These are phyloP conservation scores for Pithys albifrons DNA, from an alignment of 2,113 vertebrate species.

Conservation along the genomic window DNA sequence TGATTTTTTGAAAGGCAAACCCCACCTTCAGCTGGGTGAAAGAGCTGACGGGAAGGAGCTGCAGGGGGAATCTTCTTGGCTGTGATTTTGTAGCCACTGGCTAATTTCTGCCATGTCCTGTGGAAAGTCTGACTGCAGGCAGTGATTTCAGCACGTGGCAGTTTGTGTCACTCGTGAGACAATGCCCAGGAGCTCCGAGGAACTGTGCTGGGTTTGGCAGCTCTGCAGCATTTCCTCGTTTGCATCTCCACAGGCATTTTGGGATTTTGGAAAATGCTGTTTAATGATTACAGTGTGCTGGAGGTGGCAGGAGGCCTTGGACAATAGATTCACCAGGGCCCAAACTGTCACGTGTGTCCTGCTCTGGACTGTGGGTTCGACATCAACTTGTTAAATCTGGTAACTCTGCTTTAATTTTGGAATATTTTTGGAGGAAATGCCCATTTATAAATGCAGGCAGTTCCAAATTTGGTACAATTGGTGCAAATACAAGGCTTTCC, in stretches of 20 bases:
- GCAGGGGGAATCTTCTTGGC: background rate
- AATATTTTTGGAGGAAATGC: background rate
- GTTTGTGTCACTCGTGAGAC: fast-evolving
- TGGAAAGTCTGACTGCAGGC: background rate
- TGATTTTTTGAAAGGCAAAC: background rate
- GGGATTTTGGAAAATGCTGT: background rate
- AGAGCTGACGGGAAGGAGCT: background rate
- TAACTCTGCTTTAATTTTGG: background rate
- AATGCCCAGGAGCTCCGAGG: fast-evolving
- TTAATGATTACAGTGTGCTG: background rate
- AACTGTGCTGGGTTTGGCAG: background rate
- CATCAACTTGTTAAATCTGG: background rate
- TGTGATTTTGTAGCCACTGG: background rate
- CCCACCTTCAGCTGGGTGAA: background rate
- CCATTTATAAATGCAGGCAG: background rate
- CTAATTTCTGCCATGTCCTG: background rate
- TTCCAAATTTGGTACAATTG: background rate
- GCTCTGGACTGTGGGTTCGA: background rate
- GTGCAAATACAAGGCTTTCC: background rate
- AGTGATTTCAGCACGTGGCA: background rate
- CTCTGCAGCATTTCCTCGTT: background rate
- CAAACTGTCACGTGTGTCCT: background rate
- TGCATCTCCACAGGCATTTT: background rate
- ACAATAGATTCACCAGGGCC: fast-evolving
- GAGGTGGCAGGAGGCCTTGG: background rate